Conservation (phyloP, 2,888 invertebrate genomes). For the Palloptera scutellata region DNA sequence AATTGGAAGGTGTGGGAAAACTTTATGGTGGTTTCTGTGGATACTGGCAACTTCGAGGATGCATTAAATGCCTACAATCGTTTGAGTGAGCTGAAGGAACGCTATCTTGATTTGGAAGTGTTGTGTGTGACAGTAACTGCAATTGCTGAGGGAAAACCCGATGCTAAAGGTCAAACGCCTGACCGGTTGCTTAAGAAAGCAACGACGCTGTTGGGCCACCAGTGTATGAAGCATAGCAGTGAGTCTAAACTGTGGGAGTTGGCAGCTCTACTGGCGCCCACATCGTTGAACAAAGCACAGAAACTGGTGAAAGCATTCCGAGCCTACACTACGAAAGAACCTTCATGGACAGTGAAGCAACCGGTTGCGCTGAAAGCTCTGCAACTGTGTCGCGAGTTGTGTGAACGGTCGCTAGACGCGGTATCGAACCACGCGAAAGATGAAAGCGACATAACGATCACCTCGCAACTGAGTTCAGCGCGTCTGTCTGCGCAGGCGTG, state of each 20-base stretch:
- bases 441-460: constrained; percentile 66
- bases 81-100: constrained; percentile 83
- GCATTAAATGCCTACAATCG: constrained; percentile 85
- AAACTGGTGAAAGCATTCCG: constrained; percentile 81
- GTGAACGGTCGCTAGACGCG: constrained; percentile 69
- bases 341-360: constrained; percentile 68
- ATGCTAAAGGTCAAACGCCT: constrained; percentile 69
- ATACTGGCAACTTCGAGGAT: constrained; percentile 86
- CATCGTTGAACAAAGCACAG: constrained; percentile 70
- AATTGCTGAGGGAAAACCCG: constrained; percentile 71
- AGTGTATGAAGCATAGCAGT: constrained; percentile 67
- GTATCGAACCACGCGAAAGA: constrained; percentile 64
- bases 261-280: constrained; percentile 76
- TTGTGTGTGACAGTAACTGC: constrained; percentile 76
- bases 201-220: constrained; percentile 56
- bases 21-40: constrained; percentile 85
- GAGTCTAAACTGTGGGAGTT: constrained; percentile 82
- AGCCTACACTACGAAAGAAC: constrained; percentile 72
- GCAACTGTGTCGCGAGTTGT: constrained; percentile 69
- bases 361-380: constrained; percentile 71
- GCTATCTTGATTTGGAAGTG: constrained; percentile 80
- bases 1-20: constrained; percentile 97
- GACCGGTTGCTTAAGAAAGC: constrained; percentile 57
- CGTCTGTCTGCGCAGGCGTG: constrained; percentile 69
- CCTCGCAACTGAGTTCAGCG: constrained; percentile 70